phyloP scores from a whole-genome alignment of 2,113 vertebrate species.

The Hippoglossus stenolepis region DNA sequence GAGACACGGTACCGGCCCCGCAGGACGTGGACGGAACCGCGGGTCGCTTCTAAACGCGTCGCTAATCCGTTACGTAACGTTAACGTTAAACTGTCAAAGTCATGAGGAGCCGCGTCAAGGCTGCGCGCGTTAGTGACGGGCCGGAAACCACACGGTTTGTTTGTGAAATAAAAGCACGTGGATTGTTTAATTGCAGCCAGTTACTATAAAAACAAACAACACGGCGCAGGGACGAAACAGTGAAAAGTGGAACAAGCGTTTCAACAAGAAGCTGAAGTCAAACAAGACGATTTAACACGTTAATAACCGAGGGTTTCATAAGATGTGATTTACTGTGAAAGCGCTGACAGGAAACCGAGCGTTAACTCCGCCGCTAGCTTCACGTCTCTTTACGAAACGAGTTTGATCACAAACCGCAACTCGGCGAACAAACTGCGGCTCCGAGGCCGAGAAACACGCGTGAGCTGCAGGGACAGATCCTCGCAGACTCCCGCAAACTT shows the following conservation, averaged over 20 bases:
- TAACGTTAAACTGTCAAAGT: constrained; percentile 24
- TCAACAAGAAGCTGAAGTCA: no score
- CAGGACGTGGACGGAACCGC: background rate
- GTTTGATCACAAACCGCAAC: no score
- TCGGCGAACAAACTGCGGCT: no score
- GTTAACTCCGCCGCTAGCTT: background rate
- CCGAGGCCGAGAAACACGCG: no score
- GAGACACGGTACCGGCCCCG: background rate
- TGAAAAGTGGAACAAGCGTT: no score
- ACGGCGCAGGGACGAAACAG: no score
- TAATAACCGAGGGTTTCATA: background rate
- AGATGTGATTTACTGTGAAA: background rate
- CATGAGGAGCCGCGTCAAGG: background rate
- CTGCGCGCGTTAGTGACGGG: rapidly evolving
- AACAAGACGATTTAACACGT: no score
- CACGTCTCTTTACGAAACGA: background rate
- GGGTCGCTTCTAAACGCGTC: background rate
- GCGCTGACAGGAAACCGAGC: background rate
- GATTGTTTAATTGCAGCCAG: rapidly evolving
- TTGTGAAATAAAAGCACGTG: constrained; percentile 20
- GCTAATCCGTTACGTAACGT: constrained; percentile 45
- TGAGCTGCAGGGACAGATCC: no score
- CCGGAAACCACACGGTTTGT: background rate
- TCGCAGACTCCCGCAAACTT: background rate
- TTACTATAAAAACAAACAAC: no score